Percentiles rank a stretch among this genome's conserved stretches.
phyloP scores from a whole-genome alignment of 1,140 invertebrate genomes.

The Dendroctonus ponderosae region DNA sequence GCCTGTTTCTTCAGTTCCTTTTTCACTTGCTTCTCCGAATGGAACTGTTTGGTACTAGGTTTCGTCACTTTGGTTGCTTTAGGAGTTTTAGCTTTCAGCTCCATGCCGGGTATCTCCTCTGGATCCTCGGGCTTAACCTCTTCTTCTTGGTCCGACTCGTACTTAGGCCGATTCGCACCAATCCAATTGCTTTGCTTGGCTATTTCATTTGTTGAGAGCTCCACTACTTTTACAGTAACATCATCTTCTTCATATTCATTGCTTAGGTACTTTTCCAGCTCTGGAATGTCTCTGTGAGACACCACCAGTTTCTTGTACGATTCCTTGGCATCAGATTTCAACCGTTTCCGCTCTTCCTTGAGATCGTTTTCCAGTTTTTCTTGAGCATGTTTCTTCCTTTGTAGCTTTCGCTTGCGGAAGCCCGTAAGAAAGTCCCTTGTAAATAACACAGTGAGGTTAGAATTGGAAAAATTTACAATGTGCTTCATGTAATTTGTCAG shows the following conservation, averaged over 20 bases:
- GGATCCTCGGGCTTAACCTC: slow-evolving; percentile 48
- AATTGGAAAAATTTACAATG: neutral
- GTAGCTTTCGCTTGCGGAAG: slow-evolving; percentile 73
- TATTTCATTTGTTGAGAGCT: slow-evolving; percentile 65
- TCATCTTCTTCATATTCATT: slow-evolving; percentile 71
- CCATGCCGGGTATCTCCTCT: slow-evolving; percentile 60
- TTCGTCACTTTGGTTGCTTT: slow-evolving; percentile 40
- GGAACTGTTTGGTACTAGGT: slow-evolving; percentile 45
- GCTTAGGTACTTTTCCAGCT: slow-evolving; percentile 61
- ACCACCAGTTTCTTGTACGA: slow-evolving; percentile 63
- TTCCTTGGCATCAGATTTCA: slow-evolving; percentile 69
- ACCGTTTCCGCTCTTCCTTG: slow-evolving; percentile 71
- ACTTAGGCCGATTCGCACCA: slow-evolving; percentile 62
- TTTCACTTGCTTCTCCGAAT: slow-evolving; percentile 65
- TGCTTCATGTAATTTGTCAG: neutral
- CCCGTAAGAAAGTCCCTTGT: slow-evolving; percentile 70
- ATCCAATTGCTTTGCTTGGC: slow-evolving; percentile 67
- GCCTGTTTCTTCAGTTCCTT: slow-evolving; percentile 65
- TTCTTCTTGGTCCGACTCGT: slow-evolving; percentile 49
- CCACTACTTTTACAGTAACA: slow-evolving; percentile 72
- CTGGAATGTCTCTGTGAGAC: slow-evolving; percentile 64
- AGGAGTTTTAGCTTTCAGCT: slow-evolving; percentile 46
- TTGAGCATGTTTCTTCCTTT: slow-evolving; percentile 68
- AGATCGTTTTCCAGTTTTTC: slow-evolving; percentile 66
- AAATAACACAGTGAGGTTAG: slow-evolving; percentile 21